Evolutionary conservation across 2,888 invertebrate genomes (phyloP).

Genomic region (Campoplex capitator): DNA sequence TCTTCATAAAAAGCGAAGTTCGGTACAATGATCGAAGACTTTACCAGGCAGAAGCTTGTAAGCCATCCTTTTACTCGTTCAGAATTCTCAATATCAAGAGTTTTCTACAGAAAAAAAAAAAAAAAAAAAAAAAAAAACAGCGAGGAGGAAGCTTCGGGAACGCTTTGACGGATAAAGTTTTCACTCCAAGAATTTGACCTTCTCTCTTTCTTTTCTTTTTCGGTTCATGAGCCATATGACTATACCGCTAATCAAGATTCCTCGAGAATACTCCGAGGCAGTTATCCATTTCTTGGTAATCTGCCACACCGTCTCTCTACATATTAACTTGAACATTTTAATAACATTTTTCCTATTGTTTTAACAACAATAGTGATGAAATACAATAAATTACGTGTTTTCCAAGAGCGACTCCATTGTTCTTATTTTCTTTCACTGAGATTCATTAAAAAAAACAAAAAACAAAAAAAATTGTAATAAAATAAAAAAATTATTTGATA

Average conservation of each 20-base stretch:
- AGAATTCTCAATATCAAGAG: slow-evolving; percentile 63
- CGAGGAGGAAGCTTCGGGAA: slow-evolving; percentile 25
- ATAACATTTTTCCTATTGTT: background rate
- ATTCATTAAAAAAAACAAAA: background rate
- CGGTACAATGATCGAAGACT: slow-evolving; percentile 30
- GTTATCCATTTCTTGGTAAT: background rate
- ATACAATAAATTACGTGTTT: background rate
- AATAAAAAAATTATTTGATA: too few species aligned
- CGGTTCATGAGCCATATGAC: slow-evolving; percentile 1
- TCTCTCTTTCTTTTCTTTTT: background rate
- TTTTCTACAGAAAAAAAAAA: slow-evolving; percentile 38
- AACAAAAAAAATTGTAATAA: background rate
- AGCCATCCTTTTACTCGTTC: slow-evolving; percentile 24
- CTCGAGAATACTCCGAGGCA: background rate
- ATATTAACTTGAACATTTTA: background rate
- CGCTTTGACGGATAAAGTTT: slow-evolving; percentile 57
- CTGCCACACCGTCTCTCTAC: background rate
- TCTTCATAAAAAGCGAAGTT: background rate
- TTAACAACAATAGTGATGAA: background rate
- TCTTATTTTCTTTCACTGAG: background rate
- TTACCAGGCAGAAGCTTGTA: slow-evolving; percentile 16
- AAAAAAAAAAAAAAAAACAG: slow-evolving; percentile 31
- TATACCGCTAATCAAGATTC: slow-evolving; percentile 13
- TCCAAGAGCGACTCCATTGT: background rate
- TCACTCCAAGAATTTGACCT: slow-evolving; percentile 21